These are phyloP conservation scores for Siniperca undulata DNA, from an alignment of 2,797 vertebrate species.

Conservation along the genomic window DNA sequence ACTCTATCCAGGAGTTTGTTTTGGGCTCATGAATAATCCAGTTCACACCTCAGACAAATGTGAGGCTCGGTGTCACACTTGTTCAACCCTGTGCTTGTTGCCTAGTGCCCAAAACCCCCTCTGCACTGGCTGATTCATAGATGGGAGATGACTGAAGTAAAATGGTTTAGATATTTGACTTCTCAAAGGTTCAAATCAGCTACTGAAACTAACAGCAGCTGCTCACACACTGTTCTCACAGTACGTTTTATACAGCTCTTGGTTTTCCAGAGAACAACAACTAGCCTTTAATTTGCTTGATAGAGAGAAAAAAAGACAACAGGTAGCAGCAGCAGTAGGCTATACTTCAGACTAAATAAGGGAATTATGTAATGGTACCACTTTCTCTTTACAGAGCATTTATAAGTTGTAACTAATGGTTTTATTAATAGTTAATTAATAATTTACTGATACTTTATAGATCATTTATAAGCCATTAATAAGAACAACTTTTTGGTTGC, in stretches of 20 bases:
- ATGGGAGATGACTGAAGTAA: background rate
- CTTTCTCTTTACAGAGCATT: background rate
- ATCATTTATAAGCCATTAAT: background rate
- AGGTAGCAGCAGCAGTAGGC: slow-evolving; percentile 14
- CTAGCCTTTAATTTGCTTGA: slow-evolving; percentile 7
- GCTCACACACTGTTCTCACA: slow-evolving; percentile 22
- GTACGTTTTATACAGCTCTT: slow-evolving; percentile 1
- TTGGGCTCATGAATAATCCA: slow-evolving; percentile 61
- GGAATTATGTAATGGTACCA: background rate
- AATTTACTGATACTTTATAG: background rate
- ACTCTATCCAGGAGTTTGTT: slow-evolving; percentile 10
- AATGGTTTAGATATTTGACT: background rate
- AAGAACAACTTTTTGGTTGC: background rate
- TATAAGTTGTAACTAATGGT: background rate
- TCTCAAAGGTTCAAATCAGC: slow-evolving; percentile 4
- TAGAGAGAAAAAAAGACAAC: slow-evolving; percentile 4
- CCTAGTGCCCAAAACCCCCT: slow-evolving; percentile 25
- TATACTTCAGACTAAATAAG: background rate
- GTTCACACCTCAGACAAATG: slow-evolving; percentile 45
- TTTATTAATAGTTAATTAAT: background rate
- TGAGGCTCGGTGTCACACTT: slow-evolving; percentile 47
- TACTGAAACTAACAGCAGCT: slow-evolving; percentile 15
- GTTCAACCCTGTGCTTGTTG: slow-evolving; percentile 38
- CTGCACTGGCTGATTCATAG: slow-evolving; percentile 9
- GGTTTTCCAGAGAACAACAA: slow-evolving; percentile 25